Conservation (phyloP, 2,888 invertebrate genomes). For the Tachina grossa region DNA sequence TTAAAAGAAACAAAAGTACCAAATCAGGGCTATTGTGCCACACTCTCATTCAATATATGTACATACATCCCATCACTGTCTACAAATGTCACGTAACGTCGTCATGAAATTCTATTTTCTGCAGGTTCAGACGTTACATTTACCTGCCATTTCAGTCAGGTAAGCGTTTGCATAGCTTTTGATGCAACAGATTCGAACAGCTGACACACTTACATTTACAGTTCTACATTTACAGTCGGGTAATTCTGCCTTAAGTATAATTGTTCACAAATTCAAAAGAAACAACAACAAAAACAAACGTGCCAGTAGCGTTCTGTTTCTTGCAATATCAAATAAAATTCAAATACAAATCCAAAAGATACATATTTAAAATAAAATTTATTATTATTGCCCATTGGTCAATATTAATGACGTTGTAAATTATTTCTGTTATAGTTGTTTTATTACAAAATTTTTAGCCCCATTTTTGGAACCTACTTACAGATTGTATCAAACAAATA, state of each 20-base stretch:
- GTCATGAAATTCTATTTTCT: no score
- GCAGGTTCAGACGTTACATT: no score
- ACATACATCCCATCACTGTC: no score
- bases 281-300: background rate
- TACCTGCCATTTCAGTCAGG: no score
- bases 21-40: no score
- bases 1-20: no score
- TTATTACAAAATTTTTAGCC: constrained; percentile 52
- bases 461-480: constrained; percentile 25
- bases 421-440: constrained; percentile 54
- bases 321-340: background rate
- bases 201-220: no score
- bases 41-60: no score
- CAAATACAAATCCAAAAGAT: constrained; percentile 21
- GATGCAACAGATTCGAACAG: no score
- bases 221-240: no score
- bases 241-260: background rate
- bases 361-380: constrained; percentile 36
- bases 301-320: background rate
- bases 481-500: constrained; percentile 27
- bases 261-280: constrained; percentile 11
- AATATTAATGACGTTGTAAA: constrained; percentile 61
- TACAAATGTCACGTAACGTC: no score
- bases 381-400: constrained; percentile 54
- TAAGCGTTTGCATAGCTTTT: no score